phyloP scores from a whole-genome alignment of 2,113 vertebrate genomes.

The Thermophis baileyi region DNA sequence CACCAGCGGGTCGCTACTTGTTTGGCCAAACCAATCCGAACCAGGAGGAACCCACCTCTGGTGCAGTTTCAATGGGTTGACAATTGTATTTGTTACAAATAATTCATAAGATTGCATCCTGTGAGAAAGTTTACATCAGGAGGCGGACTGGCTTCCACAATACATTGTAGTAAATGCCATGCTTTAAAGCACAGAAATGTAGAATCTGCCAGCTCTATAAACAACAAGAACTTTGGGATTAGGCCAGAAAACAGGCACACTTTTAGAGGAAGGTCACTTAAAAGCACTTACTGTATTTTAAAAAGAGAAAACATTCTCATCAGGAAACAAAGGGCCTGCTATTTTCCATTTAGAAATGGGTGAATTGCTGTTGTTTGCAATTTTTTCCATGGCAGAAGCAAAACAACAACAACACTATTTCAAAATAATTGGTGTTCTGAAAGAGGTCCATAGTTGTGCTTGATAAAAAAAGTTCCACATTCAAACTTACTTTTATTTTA shows the following conservation, averaged over 20 bases:
- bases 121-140: neutral
- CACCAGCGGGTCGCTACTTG: too few relatives aligned
- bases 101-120: constrained; percentile 2
- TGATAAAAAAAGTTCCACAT: neutral
- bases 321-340: neutral
- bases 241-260: neutral
- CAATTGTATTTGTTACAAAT: neutral
- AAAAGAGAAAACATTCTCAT: neutral
- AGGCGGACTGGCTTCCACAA: neutral
- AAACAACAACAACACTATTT: neutral
- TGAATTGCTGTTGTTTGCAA: neutral
- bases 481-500: neutral
- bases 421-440: neutral
- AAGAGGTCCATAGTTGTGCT: neutral
- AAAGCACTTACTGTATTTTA: constrained; percentile 8
- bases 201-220: neutral
- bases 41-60: too few relatives aligned
- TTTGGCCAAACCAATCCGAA: too few relatives aligned
- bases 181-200: neutral
- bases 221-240: neutral
- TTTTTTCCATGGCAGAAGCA: neutral
- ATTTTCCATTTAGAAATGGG: neutral
- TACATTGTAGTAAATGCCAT: neutral
- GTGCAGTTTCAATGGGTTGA: neutral
- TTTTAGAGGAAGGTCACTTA: neutral